Percentiles rank a stretch among this genome's conserved stretches.
phyloP scores from a whole-genome alignment of 2,797 vertebrate species.

The Rhadinocentrus ornatus region DNA sequence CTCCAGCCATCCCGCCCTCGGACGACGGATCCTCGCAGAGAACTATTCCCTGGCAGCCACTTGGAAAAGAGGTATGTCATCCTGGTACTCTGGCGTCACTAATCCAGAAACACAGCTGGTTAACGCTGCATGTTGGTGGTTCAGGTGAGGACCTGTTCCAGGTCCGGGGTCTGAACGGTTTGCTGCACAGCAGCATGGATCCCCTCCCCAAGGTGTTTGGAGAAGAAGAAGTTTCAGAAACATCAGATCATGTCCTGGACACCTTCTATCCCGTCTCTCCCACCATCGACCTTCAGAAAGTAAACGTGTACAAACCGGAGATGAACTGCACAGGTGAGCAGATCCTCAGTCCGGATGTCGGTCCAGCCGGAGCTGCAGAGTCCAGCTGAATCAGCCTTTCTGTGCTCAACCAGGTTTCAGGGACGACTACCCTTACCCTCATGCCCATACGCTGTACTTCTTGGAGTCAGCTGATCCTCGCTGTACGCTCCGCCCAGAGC shows the following conservation, averaged over 20 bases:
- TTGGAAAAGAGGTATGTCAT: constrained; percentile 89
- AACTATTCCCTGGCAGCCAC: constrained; percentile 82
- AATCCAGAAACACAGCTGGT: not conserved
- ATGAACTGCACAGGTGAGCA: constrained; percentile 81
- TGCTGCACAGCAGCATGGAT: constrained; percentile 81
- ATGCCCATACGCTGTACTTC: constrained; percentile 91
- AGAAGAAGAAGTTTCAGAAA: constrained; percentile 83
- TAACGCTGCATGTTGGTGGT: not conserved
- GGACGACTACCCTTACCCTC: constrained; percentile 84
- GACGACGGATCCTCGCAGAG: constrained; percentile 83
- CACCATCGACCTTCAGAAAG: constrained; percentile 89
- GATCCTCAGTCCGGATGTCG: not conserved
- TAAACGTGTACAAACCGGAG: constrained; percentile 81
- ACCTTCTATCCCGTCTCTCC: constrained; percentile 91
- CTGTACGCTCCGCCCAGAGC: constrained; percentile 83
- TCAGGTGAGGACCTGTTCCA: constrained; percentile 90
- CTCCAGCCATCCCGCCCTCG: constrained; percentile 77
- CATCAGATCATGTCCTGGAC: constrained; percentile 81
- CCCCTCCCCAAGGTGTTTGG: constrained; percentile 84
- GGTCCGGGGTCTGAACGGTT: constrained; percentile 84
- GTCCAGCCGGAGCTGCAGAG: not conserved
- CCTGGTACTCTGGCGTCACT: not conserved
- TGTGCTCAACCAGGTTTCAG: constrained; percentile 84
- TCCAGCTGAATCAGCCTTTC: not conserved
- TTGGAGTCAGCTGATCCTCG: constrained; percentile 72